Conservation (phyloP, 2,113 vertebrate genomes). For the Carlito syrichta region DNA sequence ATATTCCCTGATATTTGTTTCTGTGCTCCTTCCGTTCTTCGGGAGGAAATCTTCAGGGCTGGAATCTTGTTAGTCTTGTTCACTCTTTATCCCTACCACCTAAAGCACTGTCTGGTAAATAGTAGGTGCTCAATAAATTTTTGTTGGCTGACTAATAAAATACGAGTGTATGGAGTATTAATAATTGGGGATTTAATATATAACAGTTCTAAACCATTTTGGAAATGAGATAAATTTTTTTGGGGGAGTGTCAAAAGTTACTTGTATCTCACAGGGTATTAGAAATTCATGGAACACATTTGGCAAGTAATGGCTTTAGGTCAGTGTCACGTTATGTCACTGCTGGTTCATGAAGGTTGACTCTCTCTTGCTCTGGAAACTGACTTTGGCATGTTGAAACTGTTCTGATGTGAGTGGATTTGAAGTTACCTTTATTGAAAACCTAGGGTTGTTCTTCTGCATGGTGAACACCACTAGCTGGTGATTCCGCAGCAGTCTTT, state of each 20-base stretch:
- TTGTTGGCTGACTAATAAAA: not conserved
- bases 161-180: not conserved
- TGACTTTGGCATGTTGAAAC: not conserved
- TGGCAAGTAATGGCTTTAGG: not conserved
- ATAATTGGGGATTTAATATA: not conserved
- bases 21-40: not conserved
- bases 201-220: not conserved
- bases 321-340: not conserved
- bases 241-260: not conserved
- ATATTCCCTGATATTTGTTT: not conserved
- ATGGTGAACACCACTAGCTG: not conserved
- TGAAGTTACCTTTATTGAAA: not conserved
- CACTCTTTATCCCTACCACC: not conserved
- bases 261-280: not conserved
- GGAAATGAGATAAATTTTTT: not conserved
- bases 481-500: not conserved
- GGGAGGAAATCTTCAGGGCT: no score
- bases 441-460: not conserved
- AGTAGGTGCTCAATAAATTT: not conserved
- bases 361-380: not conserved
- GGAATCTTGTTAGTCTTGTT: not conserved
- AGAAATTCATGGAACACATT: not conserved
- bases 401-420: not conserved
- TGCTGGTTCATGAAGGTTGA: not conserved
- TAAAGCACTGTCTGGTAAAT: not conserved